phyloP scores from a whole-genome alignment of 2,888 invertebrate species.

The Heteromyza rotundicornis region DNA sequence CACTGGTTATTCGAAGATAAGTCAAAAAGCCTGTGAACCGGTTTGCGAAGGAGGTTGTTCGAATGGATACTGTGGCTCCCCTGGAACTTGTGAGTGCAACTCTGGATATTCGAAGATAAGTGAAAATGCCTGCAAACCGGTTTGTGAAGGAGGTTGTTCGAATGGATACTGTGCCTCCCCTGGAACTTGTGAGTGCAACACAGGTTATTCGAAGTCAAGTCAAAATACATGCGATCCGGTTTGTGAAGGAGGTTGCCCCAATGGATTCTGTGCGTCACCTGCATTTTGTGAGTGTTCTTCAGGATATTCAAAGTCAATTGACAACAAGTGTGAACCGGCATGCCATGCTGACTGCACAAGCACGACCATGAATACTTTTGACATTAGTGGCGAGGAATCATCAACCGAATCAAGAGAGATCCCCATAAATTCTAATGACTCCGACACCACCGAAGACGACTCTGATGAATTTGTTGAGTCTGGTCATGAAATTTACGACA shows the following conservation, averaged over 20 bases:
- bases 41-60: neutral
- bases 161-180: conserved; percentile 54
- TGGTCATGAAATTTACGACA: neutral
- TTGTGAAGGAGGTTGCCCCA: conserved; percentile 35
- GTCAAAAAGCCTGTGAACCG: neutral
- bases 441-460: neutral
- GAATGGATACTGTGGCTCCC: neutral
- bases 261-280: conserved; percentile 53
- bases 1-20: neutral
- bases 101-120: neutral
- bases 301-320: conserved; percentile 39
- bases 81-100: neutral
- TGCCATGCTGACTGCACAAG: conserved; percentile 41
- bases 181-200: conserved; percentile 42
- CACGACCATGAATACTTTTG: too few relatives aligned
- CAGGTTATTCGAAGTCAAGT: conserved; percentile 34
- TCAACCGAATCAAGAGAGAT: neutral
- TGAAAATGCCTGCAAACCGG: neutral
- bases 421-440: neutral
- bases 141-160: conserved; percentile 27
- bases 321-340: conserved; percentile 24
- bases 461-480: neutral
- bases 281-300: conserved; percentile 43
- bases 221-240: conserved; percentile 34
- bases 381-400: conserved; percentile 56